Evolutionary conservation across 2,797 vertebrate genomes (phyloP).

Genomic region (Pampus argenteus): DNA sequence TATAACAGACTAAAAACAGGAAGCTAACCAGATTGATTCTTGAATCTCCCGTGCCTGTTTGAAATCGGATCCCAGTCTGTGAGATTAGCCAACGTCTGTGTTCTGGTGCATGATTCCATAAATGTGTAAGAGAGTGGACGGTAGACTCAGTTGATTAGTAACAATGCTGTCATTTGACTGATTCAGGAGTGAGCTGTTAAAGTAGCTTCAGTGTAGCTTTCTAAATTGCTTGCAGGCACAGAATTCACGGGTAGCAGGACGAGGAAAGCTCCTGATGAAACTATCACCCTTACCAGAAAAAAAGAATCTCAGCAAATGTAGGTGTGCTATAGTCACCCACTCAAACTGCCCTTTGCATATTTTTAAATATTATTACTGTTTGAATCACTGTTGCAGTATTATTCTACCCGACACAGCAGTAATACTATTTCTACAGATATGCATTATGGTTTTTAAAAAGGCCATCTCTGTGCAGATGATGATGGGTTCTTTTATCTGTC

Average conservation of each 20-base stretch:
- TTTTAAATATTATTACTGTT: slow-evolving; percentile 47
- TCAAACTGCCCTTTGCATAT: slow-evolving; percentile 53
- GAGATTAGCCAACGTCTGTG: slow-evolving; percentile 69
- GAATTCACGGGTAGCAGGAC: slow-evolving; percentile 51
- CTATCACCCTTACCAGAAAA: slow-evolving; percentile 23
- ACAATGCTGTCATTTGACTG: slow-evolving; percentile 63
- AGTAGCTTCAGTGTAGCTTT: slow-evolving; percentile 32
- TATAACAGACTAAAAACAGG: slow-evolving; percentile 72
- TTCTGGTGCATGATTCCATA: slow-evolving; percentile 66
- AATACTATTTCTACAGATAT: slow-evolving; percentile 26
- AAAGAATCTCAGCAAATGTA: slow-evolving; percentile 53
- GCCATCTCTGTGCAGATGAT: slow-evolving; percentile 11
- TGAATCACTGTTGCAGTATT: slow-evolving; percentile 50
- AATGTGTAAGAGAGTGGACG: slow-evolving; percentile 65
- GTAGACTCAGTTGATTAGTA: slow-evolving; percentile 57
- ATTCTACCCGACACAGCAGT: slow-evolving; percentile 26
- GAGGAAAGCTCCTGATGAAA: slow-evolving; percentile 47
- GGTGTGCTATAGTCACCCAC: slow-evolving; percentile 59
- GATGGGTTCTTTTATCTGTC: slow-evolving; percentile 18
- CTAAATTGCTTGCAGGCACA: slow-evolving; percentile 51
- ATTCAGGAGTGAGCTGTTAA: slow-evolving; percentile 44
- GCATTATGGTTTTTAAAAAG: slow-evolving; percentile 21
- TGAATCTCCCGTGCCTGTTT: slow-evolving; percentile 65
- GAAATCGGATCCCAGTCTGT: slow-evolving; percentile 74
- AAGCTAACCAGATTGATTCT: slow-evolving; percentile 79